Evolutionary conservation across 2,113 vertebrate species (phyloP).

Genomic region (Eurystomus gularis): DNA sequence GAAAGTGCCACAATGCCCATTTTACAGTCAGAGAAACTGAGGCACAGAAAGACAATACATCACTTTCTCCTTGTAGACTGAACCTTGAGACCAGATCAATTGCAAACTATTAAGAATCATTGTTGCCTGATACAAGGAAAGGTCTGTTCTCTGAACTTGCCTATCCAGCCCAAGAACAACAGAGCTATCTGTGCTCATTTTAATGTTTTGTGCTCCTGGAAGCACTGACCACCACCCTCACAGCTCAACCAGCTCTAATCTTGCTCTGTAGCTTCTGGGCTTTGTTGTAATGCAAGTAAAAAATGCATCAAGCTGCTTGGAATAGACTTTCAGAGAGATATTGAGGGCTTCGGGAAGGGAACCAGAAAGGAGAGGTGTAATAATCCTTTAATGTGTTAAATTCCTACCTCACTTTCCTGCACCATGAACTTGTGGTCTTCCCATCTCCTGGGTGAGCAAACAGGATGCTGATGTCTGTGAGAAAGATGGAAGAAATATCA

Average conservation of each 20-base stretch:
- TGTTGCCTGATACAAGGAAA: background rate
- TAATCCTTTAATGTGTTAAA: background rate
- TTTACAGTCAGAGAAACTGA: background rate
- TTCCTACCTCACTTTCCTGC: background rate
- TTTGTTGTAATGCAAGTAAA: background rate
- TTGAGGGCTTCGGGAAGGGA: background rate
- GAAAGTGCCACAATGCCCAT: background rate
- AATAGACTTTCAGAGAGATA: background rate
- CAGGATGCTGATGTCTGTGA: background rate
- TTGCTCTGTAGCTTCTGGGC: background rate
- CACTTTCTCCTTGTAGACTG: background rate
- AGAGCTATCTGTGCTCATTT: background rate
- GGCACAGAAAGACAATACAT: background rate
- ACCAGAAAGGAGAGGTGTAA: background rate
- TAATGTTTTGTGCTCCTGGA: background rate
- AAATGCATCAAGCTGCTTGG: background rate
- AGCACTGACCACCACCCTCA: background rate
- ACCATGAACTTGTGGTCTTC: accelerated
- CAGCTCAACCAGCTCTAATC: background rate
- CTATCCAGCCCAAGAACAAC: background rate
- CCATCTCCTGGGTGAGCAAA: background rate
- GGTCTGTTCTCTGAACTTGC: background rate
- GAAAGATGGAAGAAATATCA: background rate
- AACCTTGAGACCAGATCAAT: background rate
- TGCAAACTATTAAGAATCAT: background rate